Evolutionary conservation across 2,797 vertebrate species (phyloP).

Genomic region (Gymnodraco acuticeps): DNA sequence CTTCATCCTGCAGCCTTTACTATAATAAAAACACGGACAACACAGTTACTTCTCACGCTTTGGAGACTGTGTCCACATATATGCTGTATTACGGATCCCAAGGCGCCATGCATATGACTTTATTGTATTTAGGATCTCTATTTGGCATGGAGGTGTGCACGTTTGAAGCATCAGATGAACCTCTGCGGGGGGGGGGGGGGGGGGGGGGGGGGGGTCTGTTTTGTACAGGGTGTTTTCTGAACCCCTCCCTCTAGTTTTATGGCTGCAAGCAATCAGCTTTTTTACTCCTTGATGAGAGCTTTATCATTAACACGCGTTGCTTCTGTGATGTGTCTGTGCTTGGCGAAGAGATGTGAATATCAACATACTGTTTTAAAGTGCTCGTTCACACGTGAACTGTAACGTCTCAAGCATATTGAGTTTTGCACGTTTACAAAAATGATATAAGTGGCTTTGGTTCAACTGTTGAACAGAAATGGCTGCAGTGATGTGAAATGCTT

Average conservation of each 20-base stretch:
- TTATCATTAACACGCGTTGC: constrained; percentile 63
- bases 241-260: constrained; percentile 36
- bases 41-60: constrained; percentile 7
- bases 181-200: not conserved
- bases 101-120: constrained; percentile 59
- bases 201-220: constrained; percentile 19
- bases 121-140: constrained; percentile 72
- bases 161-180: constrained; percentile 47
- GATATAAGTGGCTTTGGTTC: constrained; percentile 59
- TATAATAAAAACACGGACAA: constrained; percentile 12
- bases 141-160: constrained; percentile 73
- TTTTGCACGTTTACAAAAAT: constrained; percentile 72
- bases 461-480: constrained; percentile 39
- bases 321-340: constrained; percentile 68
- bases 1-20: constrained; percentile 47
- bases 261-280: constrained; percentile 66
- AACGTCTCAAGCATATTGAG: constrained; percentile 21
- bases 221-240: constrained; percentile 38
- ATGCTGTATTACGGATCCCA: constrained; percentile 72
- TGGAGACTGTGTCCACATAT: constrained; percentile 36
- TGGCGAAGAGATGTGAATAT: constrained; percentile 21
- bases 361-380: constrained; percentile 30
- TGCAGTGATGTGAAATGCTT: constrained; percentile 59
- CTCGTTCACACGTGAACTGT: constrained; percentile 31
- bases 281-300: constrained; percentile 72